phyloP scores from a whole-genome alignment of 2,888 invertebrate species.

The Polyommatus iphigenia region DNA sequence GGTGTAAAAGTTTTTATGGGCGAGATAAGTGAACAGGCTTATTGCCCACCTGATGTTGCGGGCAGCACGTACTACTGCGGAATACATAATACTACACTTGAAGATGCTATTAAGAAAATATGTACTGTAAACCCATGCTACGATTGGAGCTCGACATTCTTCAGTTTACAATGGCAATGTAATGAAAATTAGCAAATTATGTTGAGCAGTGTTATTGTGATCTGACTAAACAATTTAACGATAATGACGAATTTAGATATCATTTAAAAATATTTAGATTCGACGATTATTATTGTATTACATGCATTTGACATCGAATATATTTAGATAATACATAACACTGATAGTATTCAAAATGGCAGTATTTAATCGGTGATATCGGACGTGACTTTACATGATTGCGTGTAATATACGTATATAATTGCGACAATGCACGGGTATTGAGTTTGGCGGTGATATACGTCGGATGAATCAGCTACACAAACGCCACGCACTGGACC shows the following conservation, averaged over 20 bases:
- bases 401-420: constrained; percentile 12
- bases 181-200: not conserved
- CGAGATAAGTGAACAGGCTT: constrained; percentile 26
- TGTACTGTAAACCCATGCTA: not conserved
- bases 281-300: too few relatives aligned
- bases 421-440: constrained; percentile 32
- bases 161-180: not conserved
- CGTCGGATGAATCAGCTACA: constrained; percentile 45
- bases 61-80: constrained; percentile 16
- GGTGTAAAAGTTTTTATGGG: constrained; percentile 30
- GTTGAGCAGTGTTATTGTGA: too few relatives aligned
- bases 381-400: constrained; percentile 18
- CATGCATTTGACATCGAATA: not conserved
- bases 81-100: constrained; percentile 14
- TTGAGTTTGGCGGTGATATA: constrained; percentile 13
- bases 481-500: constrained; percentile 51
- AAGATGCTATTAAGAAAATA: not conserved
- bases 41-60: constrained; percentile 30
- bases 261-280: not conserved
- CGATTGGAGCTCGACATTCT: not conserved
- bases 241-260: too few relatives aligned
- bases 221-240: too few relatives aligned
- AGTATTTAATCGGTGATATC: not conserved
- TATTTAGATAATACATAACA: not conserved
- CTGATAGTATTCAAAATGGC: not conserved